Evolutionary conservation across 1,140 invertebrate species (phyloP), one percentile per base, ranked within the genome.

Genomic region (Thaumatotibia leucotreta): DNA sequence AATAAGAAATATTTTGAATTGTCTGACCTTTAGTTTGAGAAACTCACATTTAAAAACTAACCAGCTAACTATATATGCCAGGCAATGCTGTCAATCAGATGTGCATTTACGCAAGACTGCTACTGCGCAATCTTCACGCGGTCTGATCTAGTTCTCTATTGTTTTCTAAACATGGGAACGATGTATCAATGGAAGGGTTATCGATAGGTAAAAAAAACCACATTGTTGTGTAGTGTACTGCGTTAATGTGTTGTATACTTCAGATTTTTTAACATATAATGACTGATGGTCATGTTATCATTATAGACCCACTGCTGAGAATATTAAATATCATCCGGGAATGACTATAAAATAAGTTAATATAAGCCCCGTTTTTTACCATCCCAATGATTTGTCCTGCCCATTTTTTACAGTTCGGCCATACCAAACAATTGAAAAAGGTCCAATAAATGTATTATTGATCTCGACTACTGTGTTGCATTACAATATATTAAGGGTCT

Each of bases 401-500:
- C 39, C 39, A 45, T 45, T 45, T 45, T 45, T 45, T 45, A 45
- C 24, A n/a, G 24, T 9, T 24, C 52, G 22, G 10, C 23, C 27
- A 58, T 58, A 58, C 27, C 52, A 29, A 27, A 58, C 23, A 29
- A 27, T 14, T 58, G 23, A 31, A 58, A 24, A 29, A 29, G 24
- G 24, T 27, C n/a, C n/a, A 29, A 58, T 58, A 58, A 49, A 58
- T 58, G 23, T 58, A 58, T 58, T 58, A 58, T 58, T 58, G 52
- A 58, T 58, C 23, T 27, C 52, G 52, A 58, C 52, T 58, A 58
- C 52, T 74, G 69, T 68, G 65, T 67, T 65, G 39, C 29, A 49
- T 52, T 52, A 52, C 63, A 67, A 71, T 50, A 68, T 67, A 72
- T 73, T 74, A 70, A 76, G 72, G 63, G 69, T 70, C 72, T 69